Conservation (phyloP, 2,797 vertebrate genomes). For the Darevskia nairensis region DNA sequence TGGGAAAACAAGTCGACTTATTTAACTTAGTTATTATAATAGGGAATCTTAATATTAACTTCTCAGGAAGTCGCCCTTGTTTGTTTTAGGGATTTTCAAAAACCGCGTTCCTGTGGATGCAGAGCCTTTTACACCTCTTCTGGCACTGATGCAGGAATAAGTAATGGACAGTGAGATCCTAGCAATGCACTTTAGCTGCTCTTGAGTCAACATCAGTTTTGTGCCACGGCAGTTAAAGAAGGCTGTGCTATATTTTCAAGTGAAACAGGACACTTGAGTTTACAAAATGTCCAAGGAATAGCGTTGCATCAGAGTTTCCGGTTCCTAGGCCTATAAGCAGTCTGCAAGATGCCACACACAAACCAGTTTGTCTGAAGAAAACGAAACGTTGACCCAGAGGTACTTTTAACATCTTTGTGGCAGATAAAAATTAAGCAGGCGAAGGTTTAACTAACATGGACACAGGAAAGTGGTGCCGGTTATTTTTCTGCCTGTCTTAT, state of each 20-base stretch:
- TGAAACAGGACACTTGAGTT: background rate
- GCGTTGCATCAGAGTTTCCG: background rate
- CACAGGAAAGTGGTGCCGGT: background rate
- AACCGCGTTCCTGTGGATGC: too few relatives aligned
- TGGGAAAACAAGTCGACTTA: background rate
- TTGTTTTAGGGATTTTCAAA: background rate
- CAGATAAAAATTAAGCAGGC: background rate
- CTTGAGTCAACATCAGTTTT: background rate
- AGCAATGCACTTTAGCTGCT: background rate
- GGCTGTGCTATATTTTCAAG: background rate
- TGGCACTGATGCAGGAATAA: background rate
- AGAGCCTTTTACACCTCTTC: background rate
- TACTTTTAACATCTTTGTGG: background rate
- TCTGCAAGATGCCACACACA: background rate
- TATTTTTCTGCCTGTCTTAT: background rate
- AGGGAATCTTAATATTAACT: conserved; percentile 13
- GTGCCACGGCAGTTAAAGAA: background rate
- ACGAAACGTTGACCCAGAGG: too few relatives aligned
- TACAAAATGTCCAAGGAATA: too few relatives aligned
- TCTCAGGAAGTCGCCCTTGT: background rate
- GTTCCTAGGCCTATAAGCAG: background rate
- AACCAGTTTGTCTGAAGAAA: background rate
- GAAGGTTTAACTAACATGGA: too few relatives aligned
- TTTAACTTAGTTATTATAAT: background rate
- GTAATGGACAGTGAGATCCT: background rate